Evolutionary conservation across 30 jellyfish, hydroid and myxozoan species (phyloP), one percentile per base, ranked within the genome.

Genomic region (Mastigias papua): DNA sequence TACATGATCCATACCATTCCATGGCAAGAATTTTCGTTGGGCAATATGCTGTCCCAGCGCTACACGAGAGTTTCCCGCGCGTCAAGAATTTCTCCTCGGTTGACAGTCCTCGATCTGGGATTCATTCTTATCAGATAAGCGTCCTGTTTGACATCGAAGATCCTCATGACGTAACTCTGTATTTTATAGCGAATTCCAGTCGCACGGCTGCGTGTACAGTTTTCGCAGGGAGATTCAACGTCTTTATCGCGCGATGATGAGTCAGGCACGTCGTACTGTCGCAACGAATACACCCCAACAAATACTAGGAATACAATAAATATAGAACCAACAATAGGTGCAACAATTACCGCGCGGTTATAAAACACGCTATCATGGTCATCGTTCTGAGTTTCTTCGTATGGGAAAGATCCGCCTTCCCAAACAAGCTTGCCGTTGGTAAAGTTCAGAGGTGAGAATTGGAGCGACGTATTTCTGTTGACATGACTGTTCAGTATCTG

Each of bases 381-480:
- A 37, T 61, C 34, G 51, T 63, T 65, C 11, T 27, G 33, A 20
- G 68, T 70, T 29, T 72, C 86, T 22, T 85, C 88, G 69, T 72
- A 85, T 16, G 94, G 94, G 61, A 85, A 85, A 11, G 94, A 85
- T 54, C 94, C 94, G 75, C 94, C 94, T 73, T 85, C 94, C 94
- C 94, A 85, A 58, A 70, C 83, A 54, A 85, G 34, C 20, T 63
- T 85, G 20, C 76, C 74, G 54, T 69, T 62, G 69, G 80, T 79
- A 0, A 79, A 22, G 81, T 79, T 79, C 81, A 64, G 48, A 20
- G 69, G 82, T 7, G 54, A 58, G n/a, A 60, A 26, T 22, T 60
- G 78, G 3, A 51, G 16, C 25, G 67, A 51, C 5, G 67, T 2
- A 17, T 51, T 51, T 23, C 27, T 51, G 7, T 9, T 51, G 67